These are phyloP conservation scores for Anguilla marmorata DNA, from an alignment of 2,797 vertebrate genomes.

Conservation along the genomic window DNA sequence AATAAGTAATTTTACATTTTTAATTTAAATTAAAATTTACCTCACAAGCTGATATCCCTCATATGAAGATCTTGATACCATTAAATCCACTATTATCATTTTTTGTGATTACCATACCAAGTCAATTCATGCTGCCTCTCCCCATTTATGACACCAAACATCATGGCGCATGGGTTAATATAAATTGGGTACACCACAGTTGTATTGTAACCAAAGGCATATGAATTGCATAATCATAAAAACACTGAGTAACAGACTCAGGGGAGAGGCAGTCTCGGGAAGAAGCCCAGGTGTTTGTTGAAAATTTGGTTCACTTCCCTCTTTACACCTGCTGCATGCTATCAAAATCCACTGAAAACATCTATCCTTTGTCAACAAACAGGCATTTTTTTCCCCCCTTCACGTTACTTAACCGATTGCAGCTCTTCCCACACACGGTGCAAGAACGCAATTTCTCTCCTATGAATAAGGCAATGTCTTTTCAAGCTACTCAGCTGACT, in stretches of 20 bases:
- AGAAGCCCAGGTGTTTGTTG: background rate
- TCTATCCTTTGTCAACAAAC: background rate
- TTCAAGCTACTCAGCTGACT: background rate
- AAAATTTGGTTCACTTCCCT: background rate
- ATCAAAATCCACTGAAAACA: background rate
- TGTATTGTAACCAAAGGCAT: background rate
- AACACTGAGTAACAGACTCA: background rate
- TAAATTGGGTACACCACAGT: background rate
- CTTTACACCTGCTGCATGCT: background rate
- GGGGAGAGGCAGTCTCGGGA: background rate
- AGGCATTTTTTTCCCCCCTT: background rate
- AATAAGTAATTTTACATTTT: background rate
- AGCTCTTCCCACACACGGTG: constrained; percentile 12
- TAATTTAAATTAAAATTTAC: background rate
- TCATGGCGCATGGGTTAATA: background rate
- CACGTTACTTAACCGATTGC: background rate
- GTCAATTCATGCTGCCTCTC: background rate
- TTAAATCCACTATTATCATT: background rate
- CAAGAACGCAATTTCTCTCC: constrained; percentile 21
- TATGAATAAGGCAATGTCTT: constrained; percentile 21
- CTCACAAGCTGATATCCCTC: background rate
- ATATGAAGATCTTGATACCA: background rate
- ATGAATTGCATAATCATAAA: constrained; percentile 4
- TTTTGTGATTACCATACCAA: background rate
- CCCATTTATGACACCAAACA: background rate